Base-by-base conservation (phyloP, 1,140 invertebrate genomes). In the Acyrthosiphon pisum region DNA sequence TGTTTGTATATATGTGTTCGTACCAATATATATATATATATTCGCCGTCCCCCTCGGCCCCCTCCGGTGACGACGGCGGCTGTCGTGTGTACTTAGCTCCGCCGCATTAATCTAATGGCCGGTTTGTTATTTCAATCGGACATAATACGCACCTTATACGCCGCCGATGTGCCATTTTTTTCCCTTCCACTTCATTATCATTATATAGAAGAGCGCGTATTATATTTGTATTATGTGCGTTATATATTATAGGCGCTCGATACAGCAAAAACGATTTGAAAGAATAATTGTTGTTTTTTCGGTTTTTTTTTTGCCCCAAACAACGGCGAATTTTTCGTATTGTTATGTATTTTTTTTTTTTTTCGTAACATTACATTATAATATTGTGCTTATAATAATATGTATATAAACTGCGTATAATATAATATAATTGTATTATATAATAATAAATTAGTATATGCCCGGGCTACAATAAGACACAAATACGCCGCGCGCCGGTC, bases 271-370 rank as follows among this genome's bases (percentile, higher is more conserved):
- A 81, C 90, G 60, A 81, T 35, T 81, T 23, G 30, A 81, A 81
- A 93, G 81, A 93, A 93, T 93, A 93, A 53, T 93, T 93, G 91
- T 93, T 93, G 26, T 93, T 93, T 83, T 93, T 93, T 56, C 50
- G 8, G n/a, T 46, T 46, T 46, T 46, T 18, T 76, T 46, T n/a
- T 48, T n/a, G 18, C 48, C 26, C 37, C 26, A 14, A 46, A 86
- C 84, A 41, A 86, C 37, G 1, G 84, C 41, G 23, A 46, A 46
- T 86, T 86, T 46, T 46, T 83, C 8, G n/a, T 1, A 83, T 83
- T 83, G 76, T 83, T 83, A 83, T 2, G 6, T 37, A 83, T 37
- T 60, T 60, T 44, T 44, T 22, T 84, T 84, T 41, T 41, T 86
- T 86, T 41, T 26, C 23, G 23, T 30, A 26, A 26, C 22, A 14